A percentile compares a stretch with the other conserved stretches of the same genome.
These are phyloP conservation scores for Cheilosia scutellata DNA, from an alignment of 2,888 invertebrate genomes.

Conservation along the genomic window DNA sequence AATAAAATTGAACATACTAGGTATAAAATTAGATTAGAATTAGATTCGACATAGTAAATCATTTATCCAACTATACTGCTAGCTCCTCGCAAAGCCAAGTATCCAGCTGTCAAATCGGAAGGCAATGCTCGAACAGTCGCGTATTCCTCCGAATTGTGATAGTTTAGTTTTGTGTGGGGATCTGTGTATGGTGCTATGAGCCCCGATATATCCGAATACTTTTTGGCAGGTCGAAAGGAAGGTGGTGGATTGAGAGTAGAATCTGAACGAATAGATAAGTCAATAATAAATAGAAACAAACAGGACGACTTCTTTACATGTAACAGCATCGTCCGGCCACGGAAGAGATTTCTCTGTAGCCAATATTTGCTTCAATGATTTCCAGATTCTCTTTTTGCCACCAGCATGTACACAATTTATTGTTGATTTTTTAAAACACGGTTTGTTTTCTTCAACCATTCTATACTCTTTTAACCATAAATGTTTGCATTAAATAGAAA, in stretches of 20 bases:
- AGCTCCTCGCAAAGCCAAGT: constrained; percentile 93
- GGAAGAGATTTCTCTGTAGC: constrained; percentile 91
- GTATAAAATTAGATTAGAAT: too few species aligned
- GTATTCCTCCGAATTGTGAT: constrained; percentile 94
- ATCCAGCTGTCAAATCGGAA: constrained; percentile 96
- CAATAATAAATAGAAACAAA: not conserved
- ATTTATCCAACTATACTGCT: constrained; percentile 85
- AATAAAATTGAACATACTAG: too few species aligned
- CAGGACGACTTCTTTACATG: constrained; percentile 83
- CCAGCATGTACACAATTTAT: constrained; percentile 78
- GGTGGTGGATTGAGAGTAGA: constrained; percentile 96
- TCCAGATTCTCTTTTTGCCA: constrained; percentile 92
- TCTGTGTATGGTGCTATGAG: constrained; percentile 94
- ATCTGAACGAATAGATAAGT: constrained; percentile 86
- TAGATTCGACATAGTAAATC: not conserved
- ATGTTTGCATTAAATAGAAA: too few species aligned
- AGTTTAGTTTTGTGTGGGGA: constrained; percentile 94
- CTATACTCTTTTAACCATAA: too few species aligned
- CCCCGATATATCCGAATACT: constrained; percentile 97
- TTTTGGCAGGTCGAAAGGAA: constrained; percentile 95
- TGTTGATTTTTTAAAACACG: constrained; percentile 79
- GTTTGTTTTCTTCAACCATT: constrained; percentile 50
- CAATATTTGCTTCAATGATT: constrained; percentile 94
- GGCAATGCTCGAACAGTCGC: constrained; percentile 93
- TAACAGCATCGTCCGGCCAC: constrained; percentile 91